Conservation (phyloP, 2,113 vertebrate genomes). For the Malurus alboscapulatus region DNA sequence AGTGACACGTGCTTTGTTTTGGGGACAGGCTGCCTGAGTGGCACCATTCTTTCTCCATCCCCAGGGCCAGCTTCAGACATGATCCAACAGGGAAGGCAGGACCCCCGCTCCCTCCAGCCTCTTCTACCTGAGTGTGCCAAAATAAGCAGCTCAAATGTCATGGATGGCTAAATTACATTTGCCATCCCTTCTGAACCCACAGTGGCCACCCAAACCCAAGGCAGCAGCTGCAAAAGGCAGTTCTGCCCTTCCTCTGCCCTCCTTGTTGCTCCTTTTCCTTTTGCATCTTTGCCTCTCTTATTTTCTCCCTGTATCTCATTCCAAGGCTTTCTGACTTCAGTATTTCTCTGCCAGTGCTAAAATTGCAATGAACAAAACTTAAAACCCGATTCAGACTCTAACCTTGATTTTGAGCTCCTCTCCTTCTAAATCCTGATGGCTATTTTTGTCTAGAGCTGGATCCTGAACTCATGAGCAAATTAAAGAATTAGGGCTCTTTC, state of each 20-base stretch:
- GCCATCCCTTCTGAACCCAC: not conserved
- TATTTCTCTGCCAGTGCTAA: too few species aligned
- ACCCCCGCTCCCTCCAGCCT: not conserved
- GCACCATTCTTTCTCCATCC: not conserved
- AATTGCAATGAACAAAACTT: not conserved
- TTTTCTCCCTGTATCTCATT: not conserved
- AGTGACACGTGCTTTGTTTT: accelerated
- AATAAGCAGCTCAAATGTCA: not conserved
- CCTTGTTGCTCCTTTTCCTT: not conserved
- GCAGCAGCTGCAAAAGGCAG: not conserved
- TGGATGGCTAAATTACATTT: not conserved
- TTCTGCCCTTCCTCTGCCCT: not conserved
- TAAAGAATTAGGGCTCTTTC: not conserved
- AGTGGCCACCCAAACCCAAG: not conserved
- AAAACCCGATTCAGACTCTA: not conserved
- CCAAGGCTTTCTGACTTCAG: not conserved
- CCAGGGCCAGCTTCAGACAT: not conserved
- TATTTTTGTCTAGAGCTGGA: not conserved
- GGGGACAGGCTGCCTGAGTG: not conserved
- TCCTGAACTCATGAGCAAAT: not conserved
- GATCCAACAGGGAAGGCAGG: not conserved
- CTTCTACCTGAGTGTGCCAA: not conserved
- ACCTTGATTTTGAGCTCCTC: accelerated
- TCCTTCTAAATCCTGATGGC: not conserved
- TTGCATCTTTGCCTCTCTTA: not conserved